Conservation (phyloP, 2,797 vertebrate species). For the Kryptolebias ocellatus region DNA sequence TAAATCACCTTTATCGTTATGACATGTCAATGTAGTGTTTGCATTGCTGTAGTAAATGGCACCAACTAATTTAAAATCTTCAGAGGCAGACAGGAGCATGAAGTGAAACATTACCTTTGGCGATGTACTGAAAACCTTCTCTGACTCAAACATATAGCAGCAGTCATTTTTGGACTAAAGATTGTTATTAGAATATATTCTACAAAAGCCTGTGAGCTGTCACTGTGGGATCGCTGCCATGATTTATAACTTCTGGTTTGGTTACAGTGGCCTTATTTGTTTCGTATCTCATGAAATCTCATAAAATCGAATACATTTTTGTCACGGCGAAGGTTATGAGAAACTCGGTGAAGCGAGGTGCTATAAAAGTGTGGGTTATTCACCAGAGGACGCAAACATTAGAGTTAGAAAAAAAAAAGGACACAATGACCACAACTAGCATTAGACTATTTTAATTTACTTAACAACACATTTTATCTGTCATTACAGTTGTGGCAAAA, state of each 20-base stretch:
- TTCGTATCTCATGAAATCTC: background rate
- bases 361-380: too few species aligned
- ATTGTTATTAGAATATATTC: background rate
- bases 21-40: background rate
- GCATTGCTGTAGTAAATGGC: background rate
- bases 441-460: too few species aligned
- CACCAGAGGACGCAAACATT: too few species aligned
- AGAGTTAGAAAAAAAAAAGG: too few species aligned
- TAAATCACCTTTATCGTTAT: slow-evolving; percentile 3
- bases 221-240: background rate
- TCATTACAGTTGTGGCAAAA: too few species aligned
- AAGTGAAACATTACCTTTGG: background rate
- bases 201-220: background rate
- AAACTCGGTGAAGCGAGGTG: too few species aligned
- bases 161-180: background rate
- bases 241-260: slow-evolving; percentile 6
- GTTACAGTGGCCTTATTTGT: background rate
- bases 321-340: background rate
- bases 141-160: background rate
- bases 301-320: slow-evolving; percentile 3
- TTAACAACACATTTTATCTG: too few species aligned
- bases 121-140: background rate
- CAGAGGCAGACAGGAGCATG: background rate
- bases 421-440: too few species aligned
- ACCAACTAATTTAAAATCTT: background rate